Evolutionary conservation across 2,113 vertebrate species (phyloP).

Genomic region (Melanerpes formicivorus): DNA sequence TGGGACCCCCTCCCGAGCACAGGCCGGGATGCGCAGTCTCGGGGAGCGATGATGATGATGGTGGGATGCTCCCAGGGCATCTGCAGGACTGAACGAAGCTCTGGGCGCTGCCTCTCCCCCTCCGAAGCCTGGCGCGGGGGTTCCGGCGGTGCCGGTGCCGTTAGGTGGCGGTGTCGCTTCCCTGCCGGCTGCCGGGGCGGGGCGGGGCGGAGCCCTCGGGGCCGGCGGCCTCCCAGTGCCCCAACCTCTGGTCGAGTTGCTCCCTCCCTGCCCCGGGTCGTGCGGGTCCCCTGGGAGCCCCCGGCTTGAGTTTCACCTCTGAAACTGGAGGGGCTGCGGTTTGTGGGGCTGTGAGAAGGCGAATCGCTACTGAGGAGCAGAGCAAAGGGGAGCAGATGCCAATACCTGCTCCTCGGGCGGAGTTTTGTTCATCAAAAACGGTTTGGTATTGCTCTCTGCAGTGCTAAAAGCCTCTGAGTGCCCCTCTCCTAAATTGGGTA

Average conservation of each 20-base stretch:
- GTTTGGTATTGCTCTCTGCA: accelerated
- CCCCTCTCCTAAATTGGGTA: background rate
- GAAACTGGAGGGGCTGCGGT: background rate
- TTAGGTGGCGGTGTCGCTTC: conserved; percentile 54
- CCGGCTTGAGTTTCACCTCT: background rate
- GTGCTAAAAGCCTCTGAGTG: background rate
- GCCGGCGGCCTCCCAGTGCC: background rate
- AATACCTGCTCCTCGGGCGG: accelerated
- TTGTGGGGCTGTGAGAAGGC: background rate
- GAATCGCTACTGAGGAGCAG: background rate
- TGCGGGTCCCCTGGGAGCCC: background rate
- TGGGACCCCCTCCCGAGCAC: accelerated
- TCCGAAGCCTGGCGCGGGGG: background rate
- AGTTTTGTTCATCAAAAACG: background rate
- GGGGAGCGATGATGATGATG: accelerated
- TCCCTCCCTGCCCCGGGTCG: background rate
- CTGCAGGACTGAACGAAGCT: no score
- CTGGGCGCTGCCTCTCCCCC: background rate
- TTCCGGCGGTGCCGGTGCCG: background rate
- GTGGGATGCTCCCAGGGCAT: accelerated
- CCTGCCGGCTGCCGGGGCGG: background rate
- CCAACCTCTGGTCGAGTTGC: background rate
- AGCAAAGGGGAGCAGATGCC: background rate
- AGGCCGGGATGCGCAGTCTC: accelerated
- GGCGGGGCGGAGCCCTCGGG: background rate